Conservation (phyloP, 2,113 vertebrate species). For the Sisor rabdophorus region DNA sequence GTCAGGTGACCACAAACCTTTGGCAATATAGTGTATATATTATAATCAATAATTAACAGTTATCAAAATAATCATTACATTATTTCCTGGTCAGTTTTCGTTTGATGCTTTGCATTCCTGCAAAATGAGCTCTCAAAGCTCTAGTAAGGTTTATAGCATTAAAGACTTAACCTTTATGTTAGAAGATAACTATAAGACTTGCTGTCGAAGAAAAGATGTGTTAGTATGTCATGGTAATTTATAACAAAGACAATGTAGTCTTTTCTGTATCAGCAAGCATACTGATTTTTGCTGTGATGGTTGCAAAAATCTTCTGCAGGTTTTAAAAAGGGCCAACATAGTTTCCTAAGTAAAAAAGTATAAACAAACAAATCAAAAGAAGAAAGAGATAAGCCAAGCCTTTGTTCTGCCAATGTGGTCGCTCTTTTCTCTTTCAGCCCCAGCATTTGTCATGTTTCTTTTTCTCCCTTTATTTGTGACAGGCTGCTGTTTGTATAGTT, state of each 20-base stretch:
- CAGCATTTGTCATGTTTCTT: neutral
- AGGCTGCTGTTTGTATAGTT: slow-evolving; percentile 30
- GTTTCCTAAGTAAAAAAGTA: neutral
- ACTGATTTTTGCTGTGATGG: neutral
- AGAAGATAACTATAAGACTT: neutral
- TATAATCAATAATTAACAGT: too few relatives aligned
- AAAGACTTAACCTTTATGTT: neutral
- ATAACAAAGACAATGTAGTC: neutral
- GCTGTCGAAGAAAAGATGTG: neutral
- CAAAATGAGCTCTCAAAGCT: too few relatives aligned
- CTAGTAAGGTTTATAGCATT: too few relatives aligned
- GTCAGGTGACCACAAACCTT: too few relatives aligned
- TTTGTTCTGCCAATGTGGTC: neutral
- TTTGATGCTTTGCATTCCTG: too few relatives aligned
- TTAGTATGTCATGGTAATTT: neutral
- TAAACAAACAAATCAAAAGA: slow-evolving; percentile 1
- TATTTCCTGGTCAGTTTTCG: too few relatives aligned
- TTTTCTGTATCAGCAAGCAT: too few relatives aligned
- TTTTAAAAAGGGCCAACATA: neutral
- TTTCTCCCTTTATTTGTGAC: slow-evolving; percentile 37
- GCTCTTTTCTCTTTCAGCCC: neutral
- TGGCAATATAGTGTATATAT: too few relatives aligned
- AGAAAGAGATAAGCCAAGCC: too few relatives aligned
- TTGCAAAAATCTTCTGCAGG: too few relatives aligned
- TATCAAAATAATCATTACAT: too few relatives aligned